Percentiles rank a stretch among this genome's conserved stretches.
Conservation (phyloP, 1,140 invertebrate genomes). For the Drosophila biarmipes region DNA sequence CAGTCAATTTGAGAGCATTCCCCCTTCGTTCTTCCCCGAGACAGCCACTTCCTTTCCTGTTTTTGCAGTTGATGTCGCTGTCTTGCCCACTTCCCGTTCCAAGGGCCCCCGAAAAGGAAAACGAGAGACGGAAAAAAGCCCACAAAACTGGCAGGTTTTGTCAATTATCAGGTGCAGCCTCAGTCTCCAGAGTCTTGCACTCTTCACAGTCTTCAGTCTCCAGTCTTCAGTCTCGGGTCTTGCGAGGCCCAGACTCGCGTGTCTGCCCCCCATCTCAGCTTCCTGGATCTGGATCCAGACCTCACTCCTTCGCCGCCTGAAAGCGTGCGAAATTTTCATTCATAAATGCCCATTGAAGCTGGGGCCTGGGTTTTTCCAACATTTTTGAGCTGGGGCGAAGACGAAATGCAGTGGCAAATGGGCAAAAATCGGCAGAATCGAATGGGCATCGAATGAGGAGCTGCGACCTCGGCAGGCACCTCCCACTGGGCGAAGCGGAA, state of each 20-base stretch:
- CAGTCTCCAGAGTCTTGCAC: neutral
- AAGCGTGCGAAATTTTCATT: constrained; percentile 75
- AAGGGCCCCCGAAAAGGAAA: constrained; percentile 19
- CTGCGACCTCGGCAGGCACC: constrained; percentile 1
- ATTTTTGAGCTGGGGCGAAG: too few relatives aligned
- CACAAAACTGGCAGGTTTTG: constrained; percentile 70
- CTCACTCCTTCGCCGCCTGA: constrained; percentile 14
- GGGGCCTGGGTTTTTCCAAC: neutral
- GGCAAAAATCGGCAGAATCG: neutral
- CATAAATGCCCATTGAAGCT: constrained; percentile 56
- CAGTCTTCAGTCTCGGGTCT: neutral
- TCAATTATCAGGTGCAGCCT: constrained; percentile 75
- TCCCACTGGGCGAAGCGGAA: constrained; percentile 57
- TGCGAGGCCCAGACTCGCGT: neutral
- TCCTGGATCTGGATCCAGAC: constrained; percentile 1
- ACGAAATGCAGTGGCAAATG: neutral
- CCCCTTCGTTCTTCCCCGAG: neutral
- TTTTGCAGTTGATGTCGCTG: constrained; percentile 28
- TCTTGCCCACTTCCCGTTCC: constrained; percentile 62
- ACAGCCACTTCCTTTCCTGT: neutral
- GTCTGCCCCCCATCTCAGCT: constrained; percentile 4
- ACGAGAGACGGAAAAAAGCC: constrained; percentile 13
- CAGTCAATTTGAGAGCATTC: neutral
- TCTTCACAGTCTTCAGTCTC: neutral
- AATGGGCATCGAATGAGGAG: constrained; percentile 42